These are phyloP conservation scores for Dinoponera quadriceps DNA, from an alignment of 1,140 invertebrate species.

Conservation along the genomic window DNA sequence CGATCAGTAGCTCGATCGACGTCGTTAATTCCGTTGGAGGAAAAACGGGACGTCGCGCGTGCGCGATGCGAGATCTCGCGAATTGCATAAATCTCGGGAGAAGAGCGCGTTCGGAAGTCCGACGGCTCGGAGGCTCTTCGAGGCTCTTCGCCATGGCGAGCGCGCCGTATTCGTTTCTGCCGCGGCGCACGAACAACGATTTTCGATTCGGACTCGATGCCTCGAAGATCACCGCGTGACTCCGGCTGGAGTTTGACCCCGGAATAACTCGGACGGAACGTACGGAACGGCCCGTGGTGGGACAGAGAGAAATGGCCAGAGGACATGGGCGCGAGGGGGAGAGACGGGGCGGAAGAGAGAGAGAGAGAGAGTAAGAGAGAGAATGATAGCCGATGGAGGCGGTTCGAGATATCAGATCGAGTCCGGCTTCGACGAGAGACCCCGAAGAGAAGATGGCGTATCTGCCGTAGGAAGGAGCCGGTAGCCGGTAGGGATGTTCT, in stretches of 20 bases:
- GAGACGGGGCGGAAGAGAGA: too few species aligned
- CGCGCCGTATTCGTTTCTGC: conserved; percentile 11
- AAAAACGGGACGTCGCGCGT: too few species aligned
- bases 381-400: conserved; percentile 75
- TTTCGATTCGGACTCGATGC: conserved; percentile 57
- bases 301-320: conserved; percentile 49
- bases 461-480: conserved; percentile 67
- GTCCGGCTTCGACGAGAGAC: conserved; percentile 56
- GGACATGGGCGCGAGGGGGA: too few species aligned
- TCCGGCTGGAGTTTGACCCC: conserved; percentile 69
- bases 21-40: too few species aligned
- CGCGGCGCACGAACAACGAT: conserved; percentile 50
- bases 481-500: conserved; percentile 78
- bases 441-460: conserved; percentile 73
- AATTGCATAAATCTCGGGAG: too few species aligned
- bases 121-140: not conserved
- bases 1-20: too few species aligned
- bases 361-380: conserved; percentile 31
- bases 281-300: conserved; percentile 19
- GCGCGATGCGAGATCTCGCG: too few species aligned
- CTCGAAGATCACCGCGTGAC: conserved; percentile 66
- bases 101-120: not conserved
- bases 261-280: conserved; percentile 71
- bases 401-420: conserved; percentile 75
- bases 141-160: conserved; percentile 3